A percentile compares a stretch with the other conserved stretches of the same genome.
Evolutionary conservation across 2,113 vertebrate genomes (phyloP).

Genomic region (Thamnophis sirtalis): DNA sequence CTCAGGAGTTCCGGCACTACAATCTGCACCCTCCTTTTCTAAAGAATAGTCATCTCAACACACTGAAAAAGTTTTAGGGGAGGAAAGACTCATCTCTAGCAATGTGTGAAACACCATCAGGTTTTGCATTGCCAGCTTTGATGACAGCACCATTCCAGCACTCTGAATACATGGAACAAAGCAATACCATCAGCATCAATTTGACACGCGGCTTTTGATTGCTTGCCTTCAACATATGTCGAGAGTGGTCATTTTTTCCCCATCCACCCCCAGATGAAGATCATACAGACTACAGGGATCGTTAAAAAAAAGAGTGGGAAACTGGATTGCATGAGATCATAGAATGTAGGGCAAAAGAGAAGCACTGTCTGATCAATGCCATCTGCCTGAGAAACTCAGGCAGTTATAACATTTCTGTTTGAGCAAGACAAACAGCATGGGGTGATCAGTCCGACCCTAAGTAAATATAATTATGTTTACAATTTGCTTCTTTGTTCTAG

Average conservation of each 20-base stretch:
- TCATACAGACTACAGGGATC: neutral
- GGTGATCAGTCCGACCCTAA: neutral
- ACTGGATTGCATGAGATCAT: neutral
- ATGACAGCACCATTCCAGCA: neutral
- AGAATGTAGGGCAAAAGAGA: neutral
- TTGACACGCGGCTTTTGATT: neutral
- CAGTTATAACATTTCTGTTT: neutral
- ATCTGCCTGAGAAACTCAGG: neutral
- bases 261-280: neutral
- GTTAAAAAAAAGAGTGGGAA: neutral
- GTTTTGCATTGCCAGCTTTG: conserved; percentile 29
- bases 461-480: neutral
- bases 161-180: neutral
- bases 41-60: neutral
- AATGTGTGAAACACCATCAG: neutral
- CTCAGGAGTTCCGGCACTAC: neutral
- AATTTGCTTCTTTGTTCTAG: neutral
- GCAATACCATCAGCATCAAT: neutral
- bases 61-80: neutral
- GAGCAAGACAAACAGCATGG: neutral
- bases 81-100: neutral
- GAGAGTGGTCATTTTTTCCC: neutral
- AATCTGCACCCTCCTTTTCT: neutral
- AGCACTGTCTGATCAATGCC: neutral
- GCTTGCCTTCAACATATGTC: neutral